Conservation (phyloP, 1,140 invertebrate genomes). For the Drosophila seguyi region DNA sequence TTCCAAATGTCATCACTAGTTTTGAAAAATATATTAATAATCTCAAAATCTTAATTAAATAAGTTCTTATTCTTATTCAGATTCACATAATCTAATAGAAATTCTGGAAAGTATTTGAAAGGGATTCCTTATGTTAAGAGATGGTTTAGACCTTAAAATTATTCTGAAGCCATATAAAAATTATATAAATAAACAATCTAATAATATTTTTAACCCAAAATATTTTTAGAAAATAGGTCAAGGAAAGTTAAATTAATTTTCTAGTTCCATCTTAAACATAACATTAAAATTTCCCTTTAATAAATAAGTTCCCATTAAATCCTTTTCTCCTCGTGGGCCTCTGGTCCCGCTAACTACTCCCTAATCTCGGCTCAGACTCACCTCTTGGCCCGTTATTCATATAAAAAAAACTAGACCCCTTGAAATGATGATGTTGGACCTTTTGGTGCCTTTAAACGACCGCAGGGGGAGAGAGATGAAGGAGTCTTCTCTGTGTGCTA, state of each 20-base stretch:
- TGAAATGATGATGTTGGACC: constrained; percentile 15
- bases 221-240: neutral
- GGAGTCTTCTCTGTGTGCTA: constrained; percentile 9
- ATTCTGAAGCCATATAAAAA: neutral
- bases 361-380: neutral
- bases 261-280: neutral
- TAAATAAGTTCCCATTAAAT: neutral
- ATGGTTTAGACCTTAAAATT: neutral
- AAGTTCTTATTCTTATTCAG: too few species aligned
- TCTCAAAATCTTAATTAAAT: too few species aligned
- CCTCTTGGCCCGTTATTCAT: constrained; percentile 13
- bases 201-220: neutral
- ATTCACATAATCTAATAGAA: too few species aligned
- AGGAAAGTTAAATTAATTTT: neutral
- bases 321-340: neutral
- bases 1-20: too few species aligned
- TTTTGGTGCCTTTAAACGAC: constrained; percentile 27
- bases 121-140: too few species aligned
- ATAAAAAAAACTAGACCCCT: constrained; percentile 1
- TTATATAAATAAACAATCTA: neutral
- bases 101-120: too few species aligned
- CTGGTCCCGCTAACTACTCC: constrained; percentile 16
- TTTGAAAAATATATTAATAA: too few species aligned
- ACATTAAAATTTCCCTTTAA: neutral
- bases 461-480: constrained; percentile 24